Conservation (phyloP, 2,113 vertebrate genomes). For the Notiomystis cincta region DNA sequence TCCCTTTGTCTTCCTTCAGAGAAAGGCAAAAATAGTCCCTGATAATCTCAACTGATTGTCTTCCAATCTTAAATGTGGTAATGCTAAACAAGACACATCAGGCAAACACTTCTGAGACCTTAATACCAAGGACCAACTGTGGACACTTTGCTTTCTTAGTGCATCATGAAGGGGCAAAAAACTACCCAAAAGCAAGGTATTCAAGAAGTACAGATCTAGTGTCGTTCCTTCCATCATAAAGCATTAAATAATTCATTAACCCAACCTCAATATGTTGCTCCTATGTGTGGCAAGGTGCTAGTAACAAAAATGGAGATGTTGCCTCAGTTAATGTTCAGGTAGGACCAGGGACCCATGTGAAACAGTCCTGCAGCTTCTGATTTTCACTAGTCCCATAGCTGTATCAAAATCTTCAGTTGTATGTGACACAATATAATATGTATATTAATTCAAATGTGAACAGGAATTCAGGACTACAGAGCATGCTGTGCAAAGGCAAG, state of each 20-base stretch:
- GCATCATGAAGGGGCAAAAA: not conserved
- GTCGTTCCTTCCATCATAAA: not conserved
- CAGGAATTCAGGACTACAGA: not conserved
- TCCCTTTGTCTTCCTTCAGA: not conserved
- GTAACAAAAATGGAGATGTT: not conserved
- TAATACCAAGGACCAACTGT: not conserved
- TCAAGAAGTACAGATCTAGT: not conserved
- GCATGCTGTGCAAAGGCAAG: not conserved
- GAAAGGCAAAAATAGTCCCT: not conserved
- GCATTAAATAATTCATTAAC: not conserved
- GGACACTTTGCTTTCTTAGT: not conserved
- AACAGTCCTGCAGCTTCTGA: not conserved
- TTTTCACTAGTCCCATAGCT: not conserved
- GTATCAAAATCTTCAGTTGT: not conserved
- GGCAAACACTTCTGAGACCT: not conserved
- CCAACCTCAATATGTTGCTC: not conserved
- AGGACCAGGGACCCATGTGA: accelerated
- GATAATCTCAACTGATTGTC: accelerated
- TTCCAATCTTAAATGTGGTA: not conserved
- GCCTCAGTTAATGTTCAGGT: not conserved
- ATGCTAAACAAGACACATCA: not conserved
- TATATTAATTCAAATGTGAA: not conserved
- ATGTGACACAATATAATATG: not conserved
- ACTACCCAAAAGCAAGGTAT: not conserved
- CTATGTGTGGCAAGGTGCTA: not conserved